A percentile compares a stretch with the other conserved stretches of the same genome.
Evolutionary conservation across 2,113 vertebrate genomes (phyloP).

Genomic region (Orientallactaga bullata): DNA sequence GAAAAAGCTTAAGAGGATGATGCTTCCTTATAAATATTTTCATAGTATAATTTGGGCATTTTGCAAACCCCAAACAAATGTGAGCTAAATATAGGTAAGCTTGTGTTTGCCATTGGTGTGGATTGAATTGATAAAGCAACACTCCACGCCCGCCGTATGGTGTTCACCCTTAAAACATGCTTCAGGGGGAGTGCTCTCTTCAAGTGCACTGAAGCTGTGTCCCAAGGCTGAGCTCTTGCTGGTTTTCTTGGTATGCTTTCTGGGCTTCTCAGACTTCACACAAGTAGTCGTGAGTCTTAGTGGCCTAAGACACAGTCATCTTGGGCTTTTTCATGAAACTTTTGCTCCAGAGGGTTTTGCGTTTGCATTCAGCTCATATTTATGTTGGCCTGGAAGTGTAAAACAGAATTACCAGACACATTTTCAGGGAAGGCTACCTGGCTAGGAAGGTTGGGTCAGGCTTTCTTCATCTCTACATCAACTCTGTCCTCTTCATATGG

Average conservation of each 20-base stretch:
- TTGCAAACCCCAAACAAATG: not conserved
- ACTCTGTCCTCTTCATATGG: not conserved
- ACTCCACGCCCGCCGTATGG: not conserved
- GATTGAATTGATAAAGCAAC: not conserved
- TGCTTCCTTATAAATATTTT: not conserved
- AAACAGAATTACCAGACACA: not conserved
- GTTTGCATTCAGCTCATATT: not conserved
- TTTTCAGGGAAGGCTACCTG: not conserved
- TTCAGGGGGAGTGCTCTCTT: not conserved
- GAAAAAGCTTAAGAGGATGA: not conserved
- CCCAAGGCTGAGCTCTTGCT: not conserved
- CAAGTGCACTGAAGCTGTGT: too few species aligned
- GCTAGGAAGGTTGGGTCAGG: not conserved
- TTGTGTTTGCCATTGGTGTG: not conserved
- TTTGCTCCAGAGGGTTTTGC: not conserved
- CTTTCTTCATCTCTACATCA: not conserved
- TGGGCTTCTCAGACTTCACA: too few species aligned
- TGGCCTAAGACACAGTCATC: not conserved
- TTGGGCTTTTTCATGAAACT: not conserved
- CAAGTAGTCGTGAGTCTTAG: too few species aligned
- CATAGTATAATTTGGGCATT: not conserved
- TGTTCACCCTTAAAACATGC: not conserved
- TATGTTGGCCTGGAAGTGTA: not conserved
- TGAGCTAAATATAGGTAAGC: not conserved
- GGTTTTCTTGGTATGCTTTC: too few species aligned